Evolutionary conservation across 1,140 invertebrate species (phyloP).

Genomic region (Tribolium castaneum): DNA sequence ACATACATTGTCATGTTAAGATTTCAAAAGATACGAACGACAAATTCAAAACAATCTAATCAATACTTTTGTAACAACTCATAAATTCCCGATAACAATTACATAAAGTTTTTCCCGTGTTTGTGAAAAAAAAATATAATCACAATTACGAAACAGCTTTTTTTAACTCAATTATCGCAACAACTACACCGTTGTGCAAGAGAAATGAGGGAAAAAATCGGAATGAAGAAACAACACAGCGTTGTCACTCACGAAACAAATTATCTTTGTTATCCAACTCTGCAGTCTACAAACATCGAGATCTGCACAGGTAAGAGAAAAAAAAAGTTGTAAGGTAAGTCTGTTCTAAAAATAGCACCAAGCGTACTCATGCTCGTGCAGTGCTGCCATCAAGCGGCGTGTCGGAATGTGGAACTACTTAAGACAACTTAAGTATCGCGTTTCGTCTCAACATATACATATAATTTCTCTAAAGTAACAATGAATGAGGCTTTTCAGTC

Average conservation of each 20-base stretch:
- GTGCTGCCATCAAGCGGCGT: slow-evolving; percentile 53
- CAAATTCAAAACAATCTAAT: background rate
- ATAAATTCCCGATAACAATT: background rate
- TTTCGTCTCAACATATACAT: background rate
- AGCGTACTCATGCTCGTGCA: slow-evolving; percentile 6
- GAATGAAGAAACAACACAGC: background rate
- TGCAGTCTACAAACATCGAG: slow-evolving; percentile 8
- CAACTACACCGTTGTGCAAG: background rate
- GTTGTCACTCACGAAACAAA: background rate
- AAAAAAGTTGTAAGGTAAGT: slow-evolving; percentile 39
- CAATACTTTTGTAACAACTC: background rate
- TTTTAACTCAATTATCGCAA: background rate
- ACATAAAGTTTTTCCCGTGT: background rate
- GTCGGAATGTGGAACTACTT: slow-evolving; percentile 54
- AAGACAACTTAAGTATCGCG: background rate
- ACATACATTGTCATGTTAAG: background rate
- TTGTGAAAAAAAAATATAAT: background rate
- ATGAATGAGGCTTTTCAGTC: background rate
- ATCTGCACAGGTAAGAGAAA: slow-evolving; percentile 19
- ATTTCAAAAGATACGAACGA: background rate
- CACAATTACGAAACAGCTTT: too few species aligned
- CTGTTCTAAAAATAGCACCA: slow-evolving; percentile 44
- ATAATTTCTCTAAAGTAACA: background rate
- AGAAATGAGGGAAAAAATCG: background rate
- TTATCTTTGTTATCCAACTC: slow-evolving; percentile 3